Base-by-base conservation (phyloP, 2,888 invertebrate genomes). In the Carpatolechia fugitivella region DNA sequence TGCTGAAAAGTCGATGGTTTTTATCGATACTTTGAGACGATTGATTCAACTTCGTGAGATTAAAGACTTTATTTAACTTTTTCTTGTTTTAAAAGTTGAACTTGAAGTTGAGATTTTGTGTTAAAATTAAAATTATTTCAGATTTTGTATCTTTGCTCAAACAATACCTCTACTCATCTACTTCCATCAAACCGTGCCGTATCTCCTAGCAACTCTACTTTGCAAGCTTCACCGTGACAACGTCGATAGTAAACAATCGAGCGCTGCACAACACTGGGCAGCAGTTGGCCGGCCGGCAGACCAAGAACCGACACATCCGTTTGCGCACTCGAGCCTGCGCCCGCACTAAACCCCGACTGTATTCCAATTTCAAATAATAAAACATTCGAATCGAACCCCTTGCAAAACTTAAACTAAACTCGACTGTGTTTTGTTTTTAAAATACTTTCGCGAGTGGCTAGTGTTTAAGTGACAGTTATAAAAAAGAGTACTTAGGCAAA, bases 241-340 rank as follows among this genome's bases (percentile, higher is more conserved):
- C 65, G 65, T 78, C 77, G 80, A 78, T 69, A 70, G 62, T 68
- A 69, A 78, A 78, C 71, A 76, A 74, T 80, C 78, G 78, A 75
- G 69, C 67, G 65, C 60, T 67, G 75, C 65, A 72, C 86, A 82
- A 63, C 87, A 84, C 85, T 85, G 66, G 62, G 56, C 57, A 65
- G 62, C 66, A 41, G 48, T 33, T 31, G 20, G 16, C 29, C 30
- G 31, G 31, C 52, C 31, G 68, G 64, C 72, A 70, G 80, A 78
- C 82, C 82, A 85, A 81, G 76, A 79, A 74, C 70, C 66, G 78
- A 82, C 89, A 88, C 86, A 90, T 90, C 89, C 88, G 89, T 80
- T 81, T 86, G 85, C 80, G 84, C 81, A 80, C 75, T 83, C 78
- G 71, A 73, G 74, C 79, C 79, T 75, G 82, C 81, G 82, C 81